Evolutionary conservation across 2,113 vertebrate species (phyloP).

Genomic region (Oreotrochilus melanogaster): DNA sequence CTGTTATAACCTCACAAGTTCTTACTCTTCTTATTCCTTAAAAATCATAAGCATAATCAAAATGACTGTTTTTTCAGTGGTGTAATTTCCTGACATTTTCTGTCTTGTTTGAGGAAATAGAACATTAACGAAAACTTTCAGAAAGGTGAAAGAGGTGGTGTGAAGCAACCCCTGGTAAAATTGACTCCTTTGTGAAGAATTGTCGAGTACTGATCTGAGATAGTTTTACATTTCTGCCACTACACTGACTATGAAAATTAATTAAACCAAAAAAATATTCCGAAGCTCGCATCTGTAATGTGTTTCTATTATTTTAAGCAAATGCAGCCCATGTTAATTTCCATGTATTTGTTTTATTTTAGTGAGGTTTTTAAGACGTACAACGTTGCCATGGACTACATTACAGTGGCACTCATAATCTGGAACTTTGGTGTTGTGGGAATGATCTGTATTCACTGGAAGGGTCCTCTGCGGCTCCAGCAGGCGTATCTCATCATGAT

Average conservation of each 20-base stretch:
- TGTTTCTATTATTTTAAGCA: slow-evolving; percentile 13
- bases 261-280: neutral
- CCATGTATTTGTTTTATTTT: neutral
- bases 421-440: slow-evolving; percentile 99
- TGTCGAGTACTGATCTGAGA: neutral
- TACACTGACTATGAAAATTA: neutral
- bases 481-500: slow-evolving; percentile 99
- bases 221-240: neutral
- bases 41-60: neutral
- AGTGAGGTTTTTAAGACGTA: slow-evolving; percentile 99
- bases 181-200: neutral
- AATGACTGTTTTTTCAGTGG: neutral
- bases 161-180: neutral
- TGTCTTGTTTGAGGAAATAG: neutral
- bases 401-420: slow-evolving; percentile 90
- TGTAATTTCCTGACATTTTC: neutral
- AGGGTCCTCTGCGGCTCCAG: slow-evolving; percentile 94
- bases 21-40: neutral
- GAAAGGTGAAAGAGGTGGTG: neutral
- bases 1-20: neutral
- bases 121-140: neutral
- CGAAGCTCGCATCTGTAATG: neutral
- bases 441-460: slow-evolving; percentile 99
- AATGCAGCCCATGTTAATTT: neutral
- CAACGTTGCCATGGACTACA: slow-evolving; percentile 96